Evolutionary conservation across 2,797 vertebrate species (phyloP).

Genomic region (Lutjanus campechanus): DNA sequence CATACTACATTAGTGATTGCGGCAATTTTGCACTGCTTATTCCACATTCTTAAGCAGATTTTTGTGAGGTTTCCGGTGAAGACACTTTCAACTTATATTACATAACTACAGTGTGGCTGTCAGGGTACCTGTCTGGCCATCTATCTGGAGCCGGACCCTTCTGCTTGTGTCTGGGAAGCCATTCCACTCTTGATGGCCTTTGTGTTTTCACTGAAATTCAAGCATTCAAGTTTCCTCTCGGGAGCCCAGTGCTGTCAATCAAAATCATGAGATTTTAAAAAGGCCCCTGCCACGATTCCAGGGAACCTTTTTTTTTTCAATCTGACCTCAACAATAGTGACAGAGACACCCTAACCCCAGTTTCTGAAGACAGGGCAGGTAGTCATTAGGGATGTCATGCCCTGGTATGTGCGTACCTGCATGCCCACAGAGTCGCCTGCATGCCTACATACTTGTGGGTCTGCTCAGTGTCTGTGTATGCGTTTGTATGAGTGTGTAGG

Average conservation of each 20-base stretch:
- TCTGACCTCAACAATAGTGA: slow-evolving; percentile 57
- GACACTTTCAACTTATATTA: slow-evolving; percentile 58
- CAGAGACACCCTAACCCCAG: slow-evolving; percentile 56
- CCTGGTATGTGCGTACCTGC: slow-evolving; percentile 62
- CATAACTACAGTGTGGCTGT: slow-evolving; percentile 59
- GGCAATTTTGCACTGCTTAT: not conserved
- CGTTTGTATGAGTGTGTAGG: slow-evolving; percentile 44
- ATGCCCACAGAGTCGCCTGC: slow-evolving; percentile 37
- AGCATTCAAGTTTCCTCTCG: slow-evolving; percentile 72
- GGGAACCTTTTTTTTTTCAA: slow-evolving; percentile 51
- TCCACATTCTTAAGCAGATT: slow-evolving; percentile 25
- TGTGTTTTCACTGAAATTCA: slow-evolving; percentile 75
- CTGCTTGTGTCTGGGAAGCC: slow-evolving; percentile 59
- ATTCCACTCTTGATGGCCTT: slow-evolving; percentile 55
- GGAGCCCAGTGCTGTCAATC: slow-evolving; percentile 72
- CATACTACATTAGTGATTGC: not conserved
- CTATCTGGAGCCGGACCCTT: slow-evolving; percentile 68
- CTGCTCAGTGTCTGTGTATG: slow-evolving; percentile 40
- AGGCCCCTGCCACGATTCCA: slow-evolving; percentile 39
- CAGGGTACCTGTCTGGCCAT: slow-evolving; percentile 50
- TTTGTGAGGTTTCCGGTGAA: slow-evolving; percentile 11
- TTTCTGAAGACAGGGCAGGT: slow-evolving; percentile 62
- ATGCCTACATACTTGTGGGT: slow-evolving; percentile 42
- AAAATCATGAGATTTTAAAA: slow-evolving; percentile 62
- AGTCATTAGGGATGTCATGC: slow-evolving; percentile 63